Percentiles rank a stretch among this genome's conserved stretches.
phyloP scores from a whole-genome alignment of 64 coral and sea anemone genomes.

The Pocillopora damicornis region DNA sequence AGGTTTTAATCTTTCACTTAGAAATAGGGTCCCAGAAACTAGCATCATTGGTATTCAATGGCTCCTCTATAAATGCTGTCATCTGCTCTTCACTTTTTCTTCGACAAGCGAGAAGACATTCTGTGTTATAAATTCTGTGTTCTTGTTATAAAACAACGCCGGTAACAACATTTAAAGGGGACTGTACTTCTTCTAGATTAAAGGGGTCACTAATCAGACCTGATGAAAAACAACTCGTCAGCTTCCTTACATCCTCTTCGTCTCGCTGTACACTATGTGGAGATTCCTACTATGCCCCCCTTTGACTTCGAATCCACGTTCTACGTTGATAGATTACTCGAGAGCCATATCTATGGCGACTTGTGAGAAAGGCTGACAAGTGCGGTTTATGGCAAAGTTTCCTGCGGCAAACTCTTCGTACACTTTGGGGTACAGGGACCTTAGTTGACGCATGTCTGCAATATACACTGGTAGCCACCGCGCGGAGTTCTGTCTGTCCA shows the following conservation, averaged over 20 bases:
- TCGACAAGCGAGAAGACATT: background rate
- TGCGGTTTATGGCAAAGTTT: no score
- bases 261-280: conserved; percentile 53
- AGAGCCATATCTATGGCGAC: background rate
- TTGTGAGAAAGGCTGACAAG: no score
- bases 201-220: conserved; percentile 59
- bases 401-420: no score
- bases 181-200: conserved; percentile 8
- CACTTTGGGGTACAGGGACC: no score
- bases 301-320: conserved; percentile 61
- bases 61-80: conserved; percentile 33
- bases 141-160: conserved; percentile 34
- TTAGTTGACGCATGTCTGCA: no score
- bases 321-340: conserved; percentile 30
- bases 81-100: conserved; percentile 11
- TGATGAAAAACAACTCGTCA: conserved; percentile 47
- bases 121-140: background rate
- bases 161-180: conserved; percentile 42
- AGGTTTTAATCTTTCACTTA: conserved; percentile 23
- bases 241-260: conserved; percentile 46
- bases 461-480: no score
- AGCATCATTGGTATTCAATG: conserved; percentile 24
- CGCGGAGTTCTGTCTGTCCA: no score
- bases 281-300: conserved; percentile 46
- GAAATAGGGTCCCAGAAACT: conserved; percentile 50